Base-by-base conservation (phyloP, 2,113 vertebrate species). In the Microcebus murinus region DNA sequence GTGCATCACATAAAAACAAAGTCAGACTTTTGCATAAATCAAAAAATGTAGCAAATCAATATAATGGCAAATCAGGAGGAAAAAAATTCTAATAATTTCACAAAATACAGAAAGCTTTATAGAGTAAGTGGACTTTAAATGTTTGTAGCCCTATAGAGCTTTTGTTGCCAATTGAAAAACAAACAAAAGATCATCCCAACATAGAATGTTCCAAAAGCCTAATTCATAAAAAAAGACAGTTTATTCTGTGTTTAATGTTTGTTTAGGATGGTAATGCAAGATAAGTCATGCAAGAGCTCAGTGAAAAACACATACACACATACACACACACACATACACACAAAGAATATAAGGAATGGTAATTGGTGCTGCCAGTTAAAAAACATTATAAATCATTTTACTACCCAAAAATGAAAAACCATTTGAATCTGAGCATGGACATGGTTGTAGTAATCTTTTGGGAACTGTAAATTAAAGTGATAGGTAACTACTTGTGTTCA, bases 221-320 rank as follows among this genome's bases (percentile, higher is more conserved):
- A 77, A 25, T 61, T 91, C 87, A 57, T 70, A 45, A 96, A 96
- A 45, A 93, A 61, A 79, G 89, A 94, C 79, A 1, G 18, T 90
- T 39, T 96, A 87, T 92, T 97, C 94, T 98, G 95, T 96, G 96
- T 98, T 98, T 98, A 98, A 98, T 98, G 98, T 99, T 99, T 99
- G 98, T 99, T 99, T 97, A 98, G 98, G 98, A 98, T 98, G 98
- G 98, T 98, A 98, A 98, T 98, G 98, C 98, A 99, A 98, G 98
- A 98, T 98, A 98, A 98, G 97, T 98, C 98, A 99, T 98, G 98
- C 98, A 98, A 98, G 98, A 99, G 98, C 96, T 98, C 98, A 98
- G 97, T 98, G 97, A 98, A 98, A 98, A 98, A 45, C 45, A 45
- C 45, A 45, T 8, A 45, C 42, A 45, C 42, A 45, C 42, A 45